Base-by-base conservation (phyloP, 2,797 vertebrate species). In the Lutjanus campechanus region DNA sequence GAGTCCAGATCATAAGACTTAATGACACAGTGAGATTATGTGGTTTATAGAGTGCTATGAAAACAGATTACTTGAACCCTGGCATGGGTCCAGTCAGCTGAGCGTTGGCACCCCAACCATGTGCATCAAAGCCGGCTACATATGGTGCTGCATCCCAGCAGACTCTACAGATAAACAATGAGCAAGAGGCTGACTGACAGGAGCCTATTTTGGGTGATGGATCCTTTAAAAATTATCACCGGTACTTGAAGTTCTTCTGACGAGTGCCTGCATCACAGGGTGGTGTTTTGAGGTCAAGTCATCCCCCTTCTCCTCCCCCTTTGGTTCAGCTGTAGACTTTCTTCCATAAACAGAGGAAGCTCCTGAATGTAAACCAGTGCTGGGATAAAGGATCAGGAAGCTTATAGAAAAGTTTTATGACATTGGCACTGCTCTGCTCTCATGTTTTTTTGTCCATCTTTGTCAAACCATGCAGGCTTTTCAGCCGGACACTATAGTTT, bases 341-440 rank as follows among this genome's bases (percentile, higher is more conserved):
- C 74, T 83, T 73, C 84, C 83, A 76, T 92, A 90, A 93, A 93
- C 86, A 85, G 71, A 79, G 83, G 88, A 89, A 88, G 85, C 67
- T 73, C 29, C 67, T 76, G 61, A 83, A 78, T 89, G 88, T 91
- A 90, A 91, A 91, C 88, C 41, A 11, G 29, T 16, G n/a, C 53
- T 20, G 36, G 56, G 70, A 80, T 69, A 72, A 74, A 49, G 59
- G 59, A 71, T 36, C 50, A 75, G 41, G 77, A 81, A 83, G n/a
- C 71, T 73, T 56, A 60, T 65, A 64, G 64, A 70, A 11, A 10
- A 6, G 4, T 50, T 81, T 78, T 44, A 51, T 22, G 46, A 29
- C 49, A 22, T 65, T 61, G 41, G 20, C 49, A 2, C 41, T 19
- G 64, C 49, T 58, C 10, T 40, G 49, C 7, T 69, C 22, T 25